Evolutionary conservation across 1,140 invertebrate species (phyloP), one percentile per base, ranked within the genome.

Genomic region (Bilobella aurantiaca): DNA sequence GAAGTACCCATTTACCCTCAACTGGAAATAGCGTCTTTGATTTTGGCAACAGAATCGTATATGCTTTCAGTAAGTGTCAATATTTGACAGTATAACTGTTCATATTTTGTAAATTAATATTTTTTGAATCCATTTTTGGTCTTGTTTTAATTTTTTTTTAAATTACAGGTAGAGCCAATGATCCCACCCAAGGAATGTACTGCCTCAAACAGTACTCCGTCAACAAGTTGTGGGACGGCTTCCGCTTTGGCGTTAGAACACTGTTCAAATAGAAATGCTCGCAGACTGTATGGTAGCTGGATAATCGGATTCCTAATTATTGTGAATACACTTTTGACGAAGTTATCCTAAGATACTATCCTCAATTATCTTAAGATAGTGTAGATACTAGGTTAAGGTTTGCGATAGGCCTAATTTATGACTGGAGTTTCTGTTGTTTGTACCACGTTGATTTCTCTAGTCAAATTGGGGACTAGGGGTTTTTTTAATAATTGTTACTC

Each of bases 191-290:
- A 63, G 69, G 69, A 21, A 34, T 73, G n/a, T 71, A 71, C 47
- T 73, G 72, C 31, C 67, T 73, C 58, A 73, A 73, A 47, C 72
- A 73, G 60, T 73, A 73, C 37, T 62, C 68, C 25, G 72, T 72
- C 14, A 73, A 73, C 53, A 73, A 73, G 62, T 28, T 72, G 31
- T 73, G 71, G 71, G 71, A 73, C 42, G 70, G 68, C 28, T 73
- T 73, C 47, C 21, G 63, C 58, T 18, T 73, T 25, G 71, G 68
- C 12, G 63, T 73, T 2, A 70, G 47, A 56, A 66, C 71, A 1
- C n/a, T 73, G 8, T 70, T 73, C 58, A 72, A 72, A 58, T 67
- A 57, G 47, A 23, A 29, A 58, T 21, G 21, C 57, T 23, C 49
- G n/a, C n/a, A n/a, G n/a, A n/a, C n/a, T n/a, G n/a, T n/a, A 42